Evolutionary conservation across 2,113 vertebrate species (phyloP).

Genomic region (Sphyrna mokarran): DNA sequence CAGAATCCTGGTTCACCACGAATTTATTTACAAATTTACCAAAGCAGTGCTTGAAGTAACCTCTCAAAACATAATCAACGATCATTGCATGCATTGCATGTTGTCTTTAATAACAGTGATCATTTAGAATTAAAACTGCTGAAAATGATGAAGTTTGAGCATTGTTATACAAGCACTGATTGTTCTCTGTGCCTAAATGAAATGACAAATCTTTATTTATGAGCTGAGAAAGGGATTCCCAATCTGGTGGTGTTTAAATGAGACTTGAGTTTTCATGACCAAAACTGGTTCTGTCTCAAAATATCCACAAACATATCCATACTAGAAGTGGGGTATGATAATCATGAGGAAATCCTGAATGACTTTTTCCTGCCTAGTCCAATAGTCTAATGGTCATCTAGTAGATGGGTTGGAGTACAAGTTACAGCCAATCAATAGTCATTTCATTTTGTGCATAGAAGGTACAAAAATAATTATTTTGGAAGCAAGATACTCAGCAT

Average conservation of each 20-base stretch:
- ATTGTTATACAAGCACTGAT: neutral
- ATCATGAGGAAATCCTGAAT: neutral
- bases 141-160: neutral
- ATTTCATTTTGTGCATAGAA: neutral
- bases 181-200: neutral
- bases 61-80: neutral
- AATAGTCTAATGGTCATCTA: neutral
- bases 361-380: neutral
- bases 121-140: neutral
- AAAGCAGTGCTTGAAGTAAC: neutral
- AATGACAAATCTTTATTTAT: neutral
- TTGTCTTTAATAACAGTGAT: neutral
- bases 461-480: neutral
- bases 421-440: neutral
- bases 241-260: neutral
- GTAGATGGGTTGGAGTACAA: neutral
- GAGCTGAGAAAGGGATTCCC: neutral
- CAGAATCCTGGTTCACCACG: neutral
- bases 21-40: neutral
- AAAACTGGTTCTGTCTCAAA: neutral
- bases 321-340: neutral
- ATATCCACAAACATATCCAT: neutral
- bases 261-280: neutral
- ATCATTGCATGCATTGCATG: neutral
- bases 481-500: neutral